Evolutionary conservation across 1,140 invertebrate genomes (phyloP).

Genomic region (Cotesia glomerata): DNA sequence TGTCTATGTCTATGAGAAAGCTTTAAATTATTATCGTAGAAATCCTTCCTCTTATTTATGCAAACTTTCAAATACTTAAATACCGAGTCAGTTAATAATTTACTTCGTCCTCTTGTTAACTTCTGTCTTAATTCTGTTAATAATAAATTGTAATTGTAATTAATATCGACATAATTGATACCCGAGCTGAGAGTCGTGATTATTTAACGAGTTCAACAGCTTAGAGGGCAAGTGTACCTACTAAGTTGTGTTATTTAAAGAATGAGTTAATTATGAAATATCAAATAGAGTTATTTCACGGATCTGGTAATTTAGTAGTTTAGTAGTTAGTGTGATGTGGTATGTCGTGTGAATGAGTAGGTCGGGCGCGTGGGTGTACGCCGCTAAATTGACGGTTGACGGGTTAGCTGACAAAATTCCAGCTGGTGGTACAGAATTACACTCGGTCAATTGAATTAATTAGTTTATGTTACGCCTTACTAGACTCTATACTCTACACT

Average conservation of each 20-base stretch:
- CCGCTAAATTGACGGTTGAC: conserved; percentile 14
- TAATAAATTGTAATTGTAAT: too few relatives aligned
- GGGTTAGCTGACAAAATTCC: conserved; percentile 18
- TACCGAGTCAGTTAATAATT: neutral
- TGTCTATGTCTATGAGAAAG: neutral
- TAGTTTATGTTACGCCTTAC: conserved; percentile 19
- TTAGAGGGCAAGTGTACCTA: too few relatives aligned
- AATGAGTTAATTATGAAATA: too few relatives aligned
- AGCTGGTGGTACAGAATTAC: neutral
- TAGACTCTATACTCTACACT: neutral
- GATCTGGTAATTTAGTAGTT: too few relatives aligned
- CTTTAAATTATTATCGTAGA: conserved; percentile 13
- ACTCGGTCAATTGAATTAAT: conserved; percentile 32
- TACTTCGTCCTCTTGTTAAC: too few relatives aligned
- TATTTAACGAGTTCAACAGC: too few relatives aligned
- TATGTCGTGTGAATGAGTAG: neutral
- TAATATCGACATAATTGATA: too few relatives aligned
- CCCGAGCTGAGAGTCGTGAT: too few relatives aligned
- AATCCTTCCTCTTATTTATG: neutral
- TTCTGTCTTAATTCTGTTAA: too few relatives aligned
- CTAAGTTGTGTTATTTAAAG: too few relatives aligned
- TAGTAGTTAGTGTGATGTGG: too few relatives aligned
- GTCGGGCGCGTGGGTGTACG: neutral
- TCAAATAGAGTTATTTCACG: too few relatives aligned
- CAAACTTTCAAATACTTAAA: neutral